Evolutionary conservation across 2,797 vertebrate species (phyloP), one percentile per base, ranked within the genome.

Genomic region (Botia almorhae): DNA sequence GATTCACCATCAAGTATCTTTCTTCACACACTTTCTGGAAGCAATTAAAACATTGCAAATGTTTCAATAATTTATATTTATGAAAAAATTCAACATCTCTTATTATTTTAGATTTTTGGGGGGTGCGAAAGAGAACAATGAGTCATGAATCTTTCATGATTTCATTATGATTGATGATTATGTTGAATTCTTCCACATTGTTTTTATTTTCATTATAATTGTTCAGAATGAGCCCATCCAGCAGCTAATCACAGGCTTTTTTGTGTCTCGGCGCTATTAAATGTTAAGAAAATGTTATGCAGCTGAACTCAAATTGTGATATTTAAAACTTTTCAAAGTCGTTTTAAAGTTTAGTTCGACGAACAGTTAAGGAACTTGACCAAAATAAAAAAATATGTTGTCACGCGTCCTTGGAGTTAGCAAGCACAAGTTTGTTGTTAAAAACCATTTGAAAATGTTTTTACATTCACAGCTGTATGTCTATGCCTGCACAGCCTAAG

Each of bases 161-260:
- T 33, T 33, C 33, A 33, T 33, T 33, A 5, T 33, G 33, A 33
- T 56, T 72, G 60, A 36, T 51, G 36, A 65, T 46, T 60, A 4
- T 68, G 70, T 50, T 72, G 2, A 56, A 56, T 36, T 68, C 11
- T 33, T 36, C 51, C 6, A 46, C 2, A 13, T 69, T 69, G 16
- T 51, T 64, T 53, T 75, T 4, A 10, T 67, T 43, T 26, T 61
- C n/a, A 56, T 33, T 33, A 33, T 33, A 33, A 39, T 39, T 56
- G n/a, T 56, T 69, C 3, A 33, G 33, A 33, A 33, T 33, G 33
- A 33, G 33, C 33, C 33, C 33, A 33, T 50, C 46, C 21, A 51
- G 29, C 36, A 61, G 10, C 26, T 81, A 81, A 78, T 78, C 26
- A 70, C 33, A 33, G 3, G 33, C 33, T 33, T 33, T 33, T 5